Evolutionary conservation across 2,113 vertebrate genomes (phyloP).

Genomic region (Diglossa brunneiventris): DNA sequence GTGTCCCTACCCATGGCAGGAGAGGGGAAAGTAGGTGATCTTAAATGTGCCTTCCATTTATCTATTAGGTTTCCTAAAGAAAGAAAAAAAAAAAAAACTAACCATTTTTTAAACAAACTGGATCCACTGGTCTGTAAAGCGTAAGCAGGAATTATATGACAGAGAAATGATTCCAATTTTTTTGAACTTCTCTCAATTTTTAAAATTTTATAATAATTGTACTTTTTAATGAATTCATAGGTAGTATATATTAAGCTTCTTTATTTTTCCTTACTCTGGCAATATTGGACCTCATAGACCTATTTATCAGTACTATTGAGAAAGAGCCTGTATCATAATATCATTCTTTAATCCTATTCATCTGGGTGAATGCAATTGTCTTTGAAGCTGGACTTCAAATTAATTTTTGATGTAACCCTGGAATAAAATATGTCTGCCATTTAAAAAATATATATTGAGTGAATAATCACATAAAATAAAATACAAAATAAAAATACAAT

Average conservation of each 20-base stretch:
- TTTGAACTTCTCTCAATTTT: neutral
- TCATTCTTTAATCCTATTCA: neutral
- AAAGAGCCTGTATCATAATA: neutral
- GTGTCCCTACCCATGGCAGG: neutral
- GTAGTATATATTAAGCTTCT: neutral
- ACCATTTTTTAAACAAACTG: neutral
- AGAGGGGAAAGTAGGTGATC: rapidly evolving
- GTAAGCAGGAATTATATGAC: neutral
- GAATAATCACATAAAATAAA: neutral
- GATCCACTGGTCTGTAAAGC: neutral
- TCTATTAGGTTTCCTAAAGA: neutral
- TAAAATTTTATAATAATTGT: neutral
- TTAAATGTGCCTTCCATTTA: neutral
- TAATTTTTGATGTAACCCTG: neutral
- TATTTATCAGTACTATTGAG: neutral
- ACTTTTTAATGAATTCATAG: neutral
- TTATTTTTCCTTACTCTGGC: neutral
- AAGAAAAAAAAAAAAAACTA: neutral
- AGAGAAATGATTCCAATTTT: neutral
- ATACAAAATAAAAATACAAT: neutral
- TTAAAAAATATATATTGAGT: neutral
- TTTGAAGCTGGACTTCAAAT: neutral
- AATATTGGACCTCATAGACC: neutral
- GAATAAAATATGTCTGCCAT: neutral
- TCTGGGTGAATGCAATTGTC: neutral